These are phyloP conservation scores for Sphaerophoria rueppellii DNA, from an alignment of 2,888 invertebrate genomes.

Conservation along the genomic window DNA sequence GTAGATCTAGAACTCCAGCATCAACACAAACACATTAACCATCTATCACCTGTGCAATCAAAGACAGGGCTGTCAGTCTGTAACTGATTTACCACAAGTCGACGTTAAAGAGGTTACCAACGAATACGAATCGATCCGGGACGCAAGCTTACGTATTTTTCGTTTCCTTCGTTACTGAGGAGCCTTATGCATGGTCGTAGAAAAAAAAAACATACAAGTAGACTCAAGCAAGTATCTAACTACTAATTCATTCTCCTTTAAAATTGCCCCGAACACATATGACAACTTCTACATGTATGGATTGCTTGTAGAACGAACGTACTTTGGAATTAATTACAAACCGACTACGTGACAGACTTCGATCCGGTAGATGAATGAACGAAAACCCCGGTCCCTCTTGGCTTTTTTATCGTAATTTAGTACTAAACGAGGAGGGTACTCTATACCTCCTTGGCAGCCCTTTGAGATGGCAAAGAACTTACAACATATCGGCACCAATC, in stretches of 20 bases:
- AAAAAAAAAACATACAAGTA: not conserved
- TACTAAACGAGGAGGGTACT: slow-evolving; percentile 14
- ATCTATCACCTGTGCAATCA: slow-evolving; percentile 69
- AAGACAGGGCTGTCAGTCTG: slow-evolving; percentile 66
- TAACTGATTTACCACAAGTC: slow-evolving; percentile 66
- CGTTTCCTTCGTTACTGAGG: not conserved
- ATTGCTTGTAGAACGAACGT: slow-evolving; percentile 46
- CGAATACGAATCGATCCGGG: too few relatives aligned
- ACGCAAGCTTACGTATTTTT: slow-evolving; percentile 6
- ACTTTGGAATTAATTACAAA: slow-evolving; percentile 69
- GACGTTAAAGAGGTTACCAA: not conserved
- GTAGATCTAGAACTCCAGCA: slow-evolving; percentile 37
- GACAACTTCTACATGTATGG: slow-evolving; percentile 33
- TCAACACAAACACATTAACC: slow-evolving; percentile 50
- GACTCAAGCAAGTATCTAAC: slow-evolving; percentile 20
- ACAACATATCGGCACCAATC: slow-evolving; percentile 50
- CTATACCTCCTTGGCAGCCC: slow-evolving; percentile 2
- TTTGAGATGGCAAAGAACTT: slow-evolving; percentile 31
- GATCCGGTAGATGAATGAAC: slow-evolving; percentile 70
- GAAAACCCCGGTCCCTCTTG: slow-evolving; percentile 23
- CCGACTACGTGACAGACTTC: slow-evolving; percentile 69
- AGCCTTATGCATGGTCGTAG: slow-evolving; percentile 1
- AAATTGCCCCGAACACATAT: slow-evolving; percentile 56
- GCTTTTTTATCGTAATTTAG: slow-evolving; percentile 53
- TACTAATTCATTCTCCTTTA: slow-evolving; percentile 46